Base-by-base conservation (phyloP, 2,113 vertebrate species). In the Aramus guarauna region DNA sequence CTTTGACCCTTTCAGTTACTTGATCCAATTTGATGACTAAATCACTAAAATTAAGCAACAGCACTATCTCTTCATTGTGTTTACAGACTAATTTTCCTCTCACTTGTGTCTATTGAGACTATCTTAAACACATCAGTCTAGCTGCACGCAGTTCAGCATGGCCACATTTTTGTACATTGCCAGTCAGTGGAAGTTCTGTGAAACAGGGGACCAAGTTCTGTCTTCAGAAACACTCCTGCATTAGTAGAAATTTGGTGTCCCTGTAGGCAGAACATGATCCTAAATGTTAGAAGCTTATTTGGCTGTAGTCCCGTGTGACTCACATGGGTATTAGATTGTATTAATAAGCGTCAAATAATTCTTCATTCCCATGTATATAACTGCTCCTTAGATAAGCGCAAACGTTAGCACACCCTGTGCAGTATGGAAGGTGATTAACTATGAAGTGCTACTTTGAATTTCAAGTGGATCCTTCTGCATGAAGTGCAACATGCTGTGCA, bases 381-480 rank as follows among this genome's bases (percentile, higher is more conserved):
- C 79, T 91, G 71, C 85, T 92, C 56, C 24, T 66, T 83, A 56
- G 36, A 60, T 63, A 79, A 76, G 67, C 37, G 91, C 15, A 91
- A 93, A 91, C 37, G 11, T 84, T 66, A 95, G 27, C 71, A 66
- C 13, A 24, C 56, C 19, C 69, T 66, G 27, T 80, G 63, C 37
- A 27, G 56, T 59, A 34, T 19, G 45, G 34, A 64, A 89, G 30
- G 48, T 73, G 75, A 74, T 95, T 69, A 90, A 66, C 19, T 34
- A 66, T 59, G 63, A 82, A 93, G 88, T 88, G 67, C 11, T 85
- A 66, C 71, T 95, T 50, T 83, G 75, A 96, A 94, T 90, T 88
- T 83, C 88, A 92, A 88, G 78, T 80, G 88, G 50, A 62, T 80
- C 32, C 41, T 68, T 72, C 75, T 85, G 56, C 72, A 86, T 67